Evolutionary conservation across 2,113 vertebrate species (phyloP).

Genomic region (Lophura nycthemera): DNA sequence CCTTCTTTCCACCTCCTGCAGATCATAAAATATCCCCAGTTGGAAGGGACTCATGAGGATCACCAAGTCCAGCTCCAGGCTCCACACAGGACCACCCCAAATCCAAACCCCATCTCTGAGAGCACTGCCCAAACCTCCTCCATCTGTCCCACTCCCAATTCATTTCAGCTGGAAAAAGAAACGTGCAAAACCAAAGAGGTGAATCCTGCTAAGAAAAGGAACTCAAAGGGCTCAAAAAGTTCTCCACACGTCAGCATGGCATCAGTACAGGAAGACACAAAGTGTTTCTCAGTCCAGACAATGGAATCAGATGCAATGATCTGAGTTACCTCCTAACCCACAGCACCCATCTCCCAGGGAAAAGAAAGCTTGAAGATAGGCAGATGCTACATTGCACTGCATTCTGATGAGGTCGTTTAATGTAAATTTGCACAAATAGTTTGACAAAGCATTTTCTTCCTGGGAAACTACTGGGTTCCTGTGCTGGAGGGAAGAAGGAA

Average conservation of each 20-base stretch:
- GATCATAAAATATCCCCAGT: not conserved
- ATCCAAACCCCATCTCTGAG: not conserved
- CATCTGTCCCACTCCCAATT: not conserved
- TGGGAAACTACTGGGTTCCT: not conserved
- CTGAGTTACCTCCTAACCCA: not conserved
- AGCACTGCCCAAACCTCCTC: not conserved
- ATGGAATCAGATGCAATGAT: not conserved
- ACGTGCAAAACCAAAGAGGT: not conserved
- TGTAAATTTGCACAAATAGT: not conserved
- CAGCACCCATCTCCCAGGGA: not conserved
- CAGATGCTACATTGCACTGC: not conserved
- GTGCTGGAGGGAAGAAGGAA: not conserved
- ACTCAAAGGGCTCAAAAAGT: not conserved
- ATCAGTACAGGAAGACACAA: not conserved
- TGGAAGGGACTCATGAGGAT: not conserved
- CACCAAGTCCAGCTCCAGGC: not conserved
- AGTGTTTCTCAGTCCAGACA: not conserved
- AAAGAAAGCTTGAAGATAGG: not conserved
- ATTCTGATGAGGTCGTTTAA: not conserved
- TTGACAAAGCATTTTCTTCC: not conserved
- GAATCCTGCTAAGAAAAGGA: not conserved
- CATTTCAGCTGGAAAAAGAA: not conserved
- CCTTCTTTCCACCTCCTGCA: not conserved
- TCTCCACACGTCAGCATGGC: not conserved
- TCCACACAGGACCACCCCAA: not conserved